Conservation (phyloP, 2,888 invertebrate species). For the Seira ritae region DNA sequence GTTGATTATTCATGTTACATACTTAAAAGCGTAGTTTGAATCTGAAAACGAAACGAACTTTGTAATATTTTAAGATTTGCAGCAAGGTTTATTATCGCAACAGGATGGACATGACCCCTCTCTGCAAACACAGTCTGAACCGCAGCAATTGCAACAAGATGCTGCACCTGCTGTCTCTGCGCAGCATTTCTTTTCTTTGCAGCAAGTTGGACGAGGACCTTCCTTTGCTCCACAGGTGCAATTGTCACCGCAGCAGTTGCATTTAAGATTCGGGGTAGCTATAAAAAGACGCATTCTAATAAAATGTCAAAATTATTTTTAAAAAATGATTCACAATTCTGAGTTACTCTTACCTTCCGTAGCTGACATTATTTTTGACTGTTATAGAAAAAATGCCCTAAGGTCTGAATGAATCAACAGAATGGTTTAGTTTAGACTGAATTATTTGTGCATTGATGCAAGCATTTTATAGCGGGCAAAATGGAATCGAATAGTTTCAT, state of each 20-base stretch:
- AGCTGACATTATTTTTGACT: not conserved
- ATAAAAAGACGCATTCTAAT: not conserved
- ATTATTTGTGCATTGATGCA: too few species aligned
- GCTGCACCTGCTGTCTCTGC: slow-evolving; percentile 3
- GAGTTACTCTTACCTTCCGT: too few species aligned
- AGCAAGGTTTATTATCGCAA: slow-evolving; percentile 35
- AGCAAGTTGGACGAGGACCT: slow-evolving; percentile 13
- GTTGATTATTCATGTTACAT: too few species aligned
- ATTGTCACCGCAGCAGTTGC: slow-evolving; percentile 25
- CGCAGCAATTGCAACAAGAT: slow-evolving; percentile 43
- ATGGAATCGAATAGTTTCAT: not conserved
- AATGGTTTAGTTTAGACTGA: too few species aligned
- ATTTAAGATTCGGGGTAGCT: slow-evolving; percentile 16
- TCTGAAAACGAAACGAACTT: too few species aligned
- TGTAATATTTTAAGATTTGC: slow-evolving; percentile 17
- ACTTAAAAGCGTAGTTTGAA: too few species aligned
- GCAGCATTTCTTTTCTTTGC: slow-evolving; percentile 33
- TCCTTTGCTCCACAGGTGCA: slow-evolving; percentile 28
- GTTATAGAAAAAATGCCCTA: too few species aligned
- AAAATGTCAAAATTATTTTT: not conserved
- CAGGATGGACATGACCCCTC: slow-evolving; percentile 22
- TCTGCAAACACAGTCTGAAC: slow-evolving; percentile 29
- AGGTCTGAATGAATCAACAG: too few species aligned
- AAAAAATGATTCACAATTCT: too few species aligned
- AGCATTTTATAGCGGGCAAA: too few species aligned